Evolutionary conservation across 2,888 invertebrate genomes (phyloP).

Genomic region (Helicoverpa assulta): DNA sequence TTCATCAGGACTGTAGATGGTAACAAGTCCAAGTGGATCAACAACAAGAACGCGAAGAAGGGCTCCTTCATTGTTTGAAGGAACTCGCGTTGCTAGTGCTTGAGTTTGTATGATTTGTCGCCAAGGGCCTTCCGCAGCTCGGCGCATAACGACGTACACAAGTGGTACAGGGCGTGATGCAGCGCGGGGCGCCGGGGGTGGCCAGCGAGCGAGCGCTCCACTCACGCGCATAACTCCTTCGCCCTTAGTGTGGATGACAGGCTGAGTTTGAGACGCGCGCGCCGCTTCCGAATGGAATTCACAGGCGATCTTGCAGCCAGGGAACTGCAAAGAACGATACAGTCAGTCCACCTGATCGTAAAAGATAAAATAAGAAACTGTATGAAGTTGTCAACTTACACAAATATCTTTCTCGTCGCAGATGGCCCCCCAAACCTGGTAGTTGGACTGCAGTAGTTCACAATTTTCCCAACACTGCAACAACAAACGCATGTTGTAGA

Average conservation of each 20-base stretch:
- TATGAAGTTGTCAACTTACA: slow-evolving; percentile 88
- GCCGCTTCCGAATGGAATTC: slow-evolving; percentile 92
- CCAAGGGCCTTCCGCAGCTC: slow-evolving; percentile 91
- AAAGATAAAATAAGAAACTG: slow-evolving; percentile 1
- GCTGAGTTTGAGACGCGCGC: slow-evolving; percentile 91
- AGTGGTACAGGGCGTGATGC: slow-evolving; percentile 90
- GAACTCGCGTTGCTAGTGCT: slow-evolving; percentile 91
- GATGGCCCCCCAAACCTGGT: slow-evolving; percentile 93
- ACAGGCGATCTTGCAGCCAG: slow-evolving; percentile 93
- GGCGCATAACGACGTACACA: slow-evolving; percentile 93
- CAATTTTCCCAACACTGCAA: slow-evolving; percentile 95
- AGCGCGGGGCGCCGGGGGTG: slow-evolving; percentile 90
- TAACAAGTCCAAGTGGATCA: slow-evolving; percentile 92
- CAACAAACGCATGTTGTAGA: slow-evolving; percentile 76
- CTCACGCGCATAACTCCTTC: slow-evolving; percentile 92
- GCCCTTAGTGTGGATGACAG: slow-evolving; percentile 93
- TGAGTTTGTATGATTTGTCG: slow-evolving; percentile 92
- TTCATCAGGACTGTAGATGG: slow-evolving; percentile 93
- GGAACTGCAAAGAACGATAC: slow-evolving; percentile 89
- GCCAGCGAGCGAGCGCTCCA: slow-evolving; percentile 92
- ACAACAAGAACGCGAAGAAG: slow-evolving; percentile 93
- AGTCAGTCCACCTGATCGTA: slow-evolving; percentile 10
- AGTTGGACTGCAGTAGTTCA: slow-evolving; percentile 93
- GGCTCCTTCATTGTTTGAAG: slow-evolving; percentile 91
- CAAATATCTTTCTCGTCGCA: slow-evolving; percentile 93